These are phyloP conservation scores for Microplitis deprimator DNA, from an alignment of 2,888 invertebrate genomes.

Conservation along the genomic window DNA sequence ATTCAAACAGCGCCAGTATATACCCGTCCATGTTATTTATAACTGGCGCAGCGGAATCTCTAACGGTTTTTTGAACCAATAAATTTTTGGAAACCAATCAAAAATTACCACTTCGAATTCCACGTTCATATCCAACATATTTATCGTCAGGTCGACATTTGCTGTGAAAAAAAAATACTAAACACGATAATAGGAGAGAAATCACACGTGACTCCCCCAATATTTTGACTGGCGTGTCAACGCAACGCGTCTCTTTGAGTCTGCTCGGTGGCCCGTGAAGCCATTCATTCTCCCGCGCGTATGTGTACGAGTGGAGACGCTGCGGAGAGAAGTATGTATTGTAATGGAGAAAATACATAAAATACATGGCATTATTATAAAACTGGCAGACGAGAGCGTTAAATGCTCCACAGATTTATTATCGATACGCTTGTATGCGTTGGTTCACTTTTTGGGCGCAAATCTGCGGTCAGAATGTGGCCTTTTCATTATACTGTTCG, in stretches of 20 bases:
- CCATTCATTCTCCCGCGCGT: slow-evolving; percentile 64
- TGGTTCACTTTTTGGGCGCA: slow-evolving; percentile 10
- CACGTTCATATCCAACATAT: background rate
- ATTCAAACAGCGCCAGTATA: too few species aligned
- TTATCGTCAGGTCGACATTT: background rate
- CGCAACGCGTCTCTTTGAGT: slow-evolving; percentile 63
- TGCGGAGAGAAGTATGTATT: background rate
- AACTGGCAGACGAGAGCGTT: slow-evolving; percentile 28
- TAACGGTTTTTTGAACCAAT: too few species aligned
- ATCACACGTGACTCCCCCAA: slow-evolving; percentile 66
- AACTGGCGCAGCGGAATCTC: too few species aligned
- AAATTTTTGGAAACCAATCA: background rate
- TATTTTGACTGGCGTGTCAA: slow-evolving; percentile 71
- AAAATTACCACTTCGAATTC: background rate
- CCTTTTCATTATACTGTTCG: slow-evolving; percentile 65
- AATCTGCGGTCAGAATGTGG: slow-evolving; percentile 68
- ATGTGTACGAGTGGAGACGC: slow-evolving; percentile 34
- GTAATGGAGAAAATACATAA: slow-evolving; percentile 17
- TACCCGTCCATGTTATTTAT: too few species aligned
- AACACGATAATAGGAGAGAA: slow-evolving; percentile 36
- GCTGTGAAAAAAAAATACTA: slow-evolving; percentile 35
- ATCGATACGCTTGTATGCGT: slow-evolving; percentile 55
- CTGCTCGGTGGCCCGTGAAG: slow-evolving; percentile 68
- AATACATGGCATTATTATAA: slow-evolving; percentile 1
- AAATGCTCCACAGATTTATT: slow-evolving; percentile 63